Evolutionary conservation across 2,888 invertebrate genomes (phyloP).

Genomic region (Troilus luridus): DNA sequence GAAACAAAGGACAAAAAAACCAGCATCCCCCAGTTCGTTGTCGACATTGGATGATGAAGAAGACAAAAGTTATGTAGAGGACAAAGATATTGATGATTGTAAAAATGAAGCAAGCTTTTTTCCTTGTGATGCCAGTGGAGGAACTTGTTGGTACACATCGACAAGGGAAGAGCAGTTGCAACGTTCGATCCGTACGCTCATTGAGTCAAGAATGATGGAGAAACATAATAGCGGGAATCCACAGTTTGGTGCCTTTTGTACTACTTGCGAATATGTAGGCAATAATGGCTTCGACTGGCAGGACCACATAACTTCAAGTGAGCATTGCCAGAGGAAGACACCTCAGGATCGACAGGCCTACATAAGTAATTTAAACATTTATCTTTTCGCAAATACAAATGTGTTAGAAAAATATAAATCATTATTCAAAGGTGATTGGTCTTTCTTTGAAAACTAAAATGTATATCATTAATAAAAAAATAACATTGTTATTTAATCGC

Average conservation of each 20-base stretch:
- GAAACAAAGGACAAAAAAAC: background rate
- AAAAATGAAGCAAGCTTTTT: background rate
- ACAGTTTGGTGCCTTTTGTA: background rate
- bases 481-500: background rate
- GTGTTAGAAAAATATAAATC: constrained; percentile 26
- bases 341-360: background rate
- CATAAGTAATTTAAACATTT: background rate
- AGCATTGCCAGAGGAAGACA: background rate
- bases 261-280: background rate
- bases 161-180: background rate
- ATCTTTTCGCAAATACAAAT: background rate
- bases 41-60: background rate
- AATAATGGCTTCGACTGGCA: background rate
- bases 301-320: background rate
- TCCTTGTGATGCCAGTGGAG: background rate
- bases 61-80: background rate
- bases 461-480: background rate
- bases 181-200: background rate
- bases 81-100: background rate
- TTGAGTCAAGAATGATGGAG: background rate
- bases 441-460: constrained; percentile 3
- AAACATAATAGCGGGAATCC: background rate
- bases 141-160: background rate
- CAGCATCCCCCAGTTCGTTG: background rate
- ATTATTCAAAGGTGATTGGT: constrained; percentile 13